Percentiles rank a stretch among this genome's conserved stretches.
These are phyloP conservation scores for Cynaeus angustus DNA, from an alignment of 2,888 invertebrate species.

Conservation along the genomic window DNA sequence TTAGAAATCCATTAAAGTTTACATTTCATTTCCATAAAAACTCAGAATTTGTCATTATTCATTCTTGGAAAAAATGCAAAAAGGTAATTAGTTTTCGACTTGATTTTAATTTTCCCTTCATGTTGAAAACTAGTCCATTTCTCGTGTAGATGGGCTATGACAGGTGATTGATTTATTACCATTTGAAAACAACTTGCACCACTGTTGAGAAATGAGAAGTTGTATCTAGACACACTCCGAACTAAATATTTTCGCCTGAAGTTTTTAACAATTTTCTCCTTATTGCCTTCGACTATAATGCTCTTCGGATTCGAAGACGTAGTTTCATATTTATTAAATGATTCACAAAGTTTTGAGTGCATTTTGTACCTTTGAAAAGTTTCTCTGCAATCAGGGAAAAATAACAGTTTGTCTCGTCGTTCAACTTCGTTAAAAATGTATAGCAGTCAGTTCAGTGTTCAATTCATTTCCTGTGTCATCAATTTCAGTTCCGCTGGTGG, in stretches of 20 bases:
- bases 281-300: not conserved
- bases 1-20: constrained; percentile 30
- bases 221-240: constrained; percentile 20
- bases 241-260: constrained; percentile 12
- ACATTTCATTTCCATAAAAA: constrained; percentile 32
- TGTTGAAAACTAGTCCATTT: constrained; percentile 40
- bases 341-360: constrained; percentile 13
- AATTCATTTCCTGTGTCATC: constrained; percentile 50
- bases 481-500: constrained; percentile 47
- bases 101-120: constrained; percentile 48
- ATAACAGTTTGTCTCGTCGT: constrained; percentile 26
- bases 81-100: constrained; percentile 36
- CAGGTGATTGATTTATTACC: constrained; percentile 61
- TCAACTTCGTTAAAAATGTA: constrained; percentile 47
- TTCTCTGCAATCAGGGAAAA: constrained; percentile 17
- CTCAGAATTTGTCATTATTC: constrained; percentile 20
- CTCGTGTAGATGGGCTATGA: constrained; percentile 55
- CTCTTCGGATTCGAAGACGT: not conserved
- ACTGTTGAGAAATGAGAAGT: constrained; percentile 46
- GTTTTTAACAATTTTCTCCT: constrained; percentile 13
- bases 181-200: constrained; percentile 53
- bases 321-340: constrained; percentile 11
- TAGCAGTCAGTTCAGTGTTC: constrained; percentile 41
- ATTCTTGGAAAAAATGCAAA: constrained; percentile 32
- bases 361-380: constrained; percentile 13